Evolutionary conservation across 2,797 vertebrate genomes (phyloP).

Genomic region (Alosa sapidissima): DNA sequence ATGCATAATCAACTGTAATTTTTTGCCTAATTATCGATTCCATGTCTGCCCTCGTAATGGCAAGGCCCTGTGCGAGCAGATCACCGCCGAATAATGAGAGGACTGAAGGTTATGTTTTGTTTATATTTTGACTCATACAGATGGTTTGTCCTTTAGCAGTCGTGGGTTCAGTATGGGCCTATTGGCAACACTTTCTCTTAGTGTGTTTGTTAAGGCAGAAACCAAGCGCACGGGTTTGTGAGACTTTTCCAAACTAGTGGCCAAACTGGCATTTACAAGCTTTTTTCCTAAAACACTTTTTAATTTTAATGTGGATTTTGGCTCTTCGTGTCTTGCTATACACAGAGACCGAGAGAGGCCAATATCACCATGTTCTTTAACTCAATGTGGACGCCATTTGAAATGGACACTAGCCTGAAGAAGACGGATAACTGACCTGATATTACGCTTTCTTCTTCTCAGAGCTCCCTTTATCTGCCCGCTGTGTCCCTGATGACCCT

Average conservation of each 20-base stretch:
- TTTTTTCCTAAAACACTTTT: slow-evolving; percentile 12
- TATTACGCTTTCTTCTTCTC: background rate
- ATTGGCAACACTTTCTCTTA: background rate
- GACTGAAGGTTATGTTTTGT: background rate
- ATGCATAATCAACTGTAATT: background rate
- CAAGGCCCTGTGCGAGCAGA: background rate
- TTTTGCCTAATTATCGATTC: slow-evolving; percentile 7
- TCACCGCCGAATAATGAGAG: background rate
- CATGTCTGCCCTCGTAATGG: background rate
- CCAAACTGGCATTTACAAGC: background rate
- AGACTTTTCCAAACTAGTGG: slow-evolving; percentile 16
- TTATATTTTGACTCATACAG: background rate
- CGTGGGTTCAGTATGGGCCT: background rate
- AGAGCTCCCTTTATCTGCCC: background rate
- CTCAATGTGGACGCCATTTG: background rate
- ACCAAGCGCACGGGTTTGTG: background rate
- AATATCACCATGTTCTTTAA: background rate
- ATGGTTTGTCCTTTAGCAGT: background rate
- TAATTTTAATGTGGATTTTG: slow-evolving; percentile 20
- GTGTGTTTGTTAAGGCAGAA: background rate
- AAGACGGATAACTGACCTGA: background rate
- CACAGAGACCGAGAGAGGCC: background rate
- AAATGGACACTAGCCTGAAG: background rate
- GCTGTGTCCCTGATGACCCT: background rate
- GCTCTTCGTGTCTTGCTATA: background rate